A percentile compares a stretch with the other conserved stretches of the same genome.
Conservation (phyloP, 2,113 vertebrate species). For the Pachypanchax playfairii region DNA sequence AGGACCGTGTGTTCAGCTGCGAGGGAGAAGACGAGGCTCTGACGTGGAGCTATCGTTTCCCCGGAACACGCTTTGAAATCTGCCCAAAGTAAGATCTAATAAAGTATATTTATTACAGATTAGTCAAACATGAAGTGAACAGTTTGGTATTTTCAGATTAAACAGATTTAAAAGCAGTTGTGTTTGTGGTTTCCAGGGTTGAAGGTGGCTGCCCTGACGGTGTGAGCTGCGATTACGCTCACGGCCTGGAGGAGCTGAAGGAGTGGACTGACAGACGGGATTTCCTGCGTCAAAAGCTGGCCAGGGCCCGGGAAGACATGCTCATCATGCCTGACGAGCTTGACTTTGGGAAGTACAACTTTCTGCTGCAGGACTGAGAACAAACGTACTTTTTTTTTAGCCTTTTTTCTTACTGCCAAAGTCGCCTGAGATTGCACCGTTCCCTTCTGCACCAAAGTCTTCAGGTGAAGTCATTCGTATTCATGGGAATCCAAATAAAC, state of each 20-base stretch:
- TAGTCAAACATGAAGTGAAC: too few species aligned
- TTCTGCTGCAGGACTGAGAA: constrained; percentile 84
- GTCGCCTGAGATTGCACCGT: background rate
- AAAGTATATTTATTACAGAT: too few species aligned
- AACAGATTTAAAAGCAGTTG: too few species aligned
- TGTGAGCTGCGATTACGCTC: constrained; percentile 90
- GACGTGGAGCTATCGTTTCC: constrained; percentile 92
- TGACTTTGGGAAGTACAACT: constrained; percentile 96
- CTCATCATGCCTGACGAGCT: constrained; percentile 88
- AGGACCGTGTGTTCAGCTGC: constrained; percentile 92
- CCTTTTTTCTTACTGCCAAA: constrained; percentile 27
- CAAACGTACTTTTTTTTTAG: constrained; percentile 8
- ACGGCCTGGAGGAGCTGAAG: constrained; percentile 87
- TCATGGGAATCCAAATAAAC: background rate
- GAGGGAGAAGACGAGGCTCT: constrained; percentile 88
- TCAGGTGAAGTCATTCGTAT: background rate
- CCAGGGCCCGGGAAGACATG: constrained; percentile 91
- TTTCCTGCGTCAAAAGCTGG: constrained; percentile 88
- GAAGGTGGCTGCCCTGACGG: constrained; percentile 82
- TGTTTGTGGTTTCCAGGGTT: constrained; percentile 58
- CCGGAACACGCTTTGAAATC: constrained; percentile 86
- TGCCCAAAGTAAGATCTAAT: constrained; percentile 79
- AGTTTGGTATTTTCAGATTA: too few species aligned
- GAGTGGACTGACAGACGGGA: constrained; percentile 91
- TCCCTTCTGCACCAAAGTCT: constrained; percentile 16